These are phyloP conservation scores for Bombus difficillimus DNA, from an alignment of 1,140 invertebrate species.

Conservation along the genomic window DNA sequence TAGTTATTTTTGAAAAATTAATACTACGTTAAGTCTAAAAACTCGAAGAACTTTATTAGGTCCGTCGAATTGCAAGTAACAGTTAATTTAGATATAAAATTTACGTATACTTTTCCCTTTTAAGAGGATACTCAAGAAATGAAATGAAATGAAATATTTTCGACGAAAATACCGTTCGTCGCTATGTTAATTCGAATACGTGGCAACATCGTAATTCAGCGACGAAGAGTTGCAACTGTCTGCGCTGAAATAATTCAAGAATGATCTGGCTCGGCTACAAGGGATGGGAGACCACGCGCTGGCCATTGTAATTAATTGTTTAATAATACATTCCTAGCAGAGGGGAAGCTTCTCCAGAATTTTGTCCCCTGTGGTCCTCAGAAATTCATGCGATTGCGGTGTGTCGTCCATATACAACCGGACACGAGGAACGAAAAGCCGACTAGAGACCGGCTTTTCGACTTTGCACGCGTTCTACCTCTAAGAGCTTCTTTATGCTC, in stretches of 20 bases:
- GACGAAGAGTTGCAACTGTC: neutral
- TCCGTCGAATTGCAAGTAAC: too few relatives aligned
- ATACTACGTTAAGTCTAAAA: too few relatives aligned
- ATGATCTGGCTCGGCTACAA: neutral
- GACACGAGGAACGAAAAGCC: neutral
- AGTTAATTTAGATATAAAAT: too few relatives aligned
- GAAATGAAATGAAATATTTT: too few relatives aligned
- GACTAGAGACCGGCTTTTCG: neutral
- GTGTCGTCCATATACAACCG: slow-evolving; percentile 18
- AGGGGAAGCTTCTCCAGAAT: neutral
- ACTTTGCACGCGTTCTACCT: neutral
- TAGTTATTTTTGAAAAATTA: too few relatives aligned
- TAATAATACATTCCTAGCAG: slow-evolving; percentile 56
- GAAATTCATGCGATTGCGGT: slow-evolving; percentile 61
- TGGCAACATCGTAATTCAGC: neutral
- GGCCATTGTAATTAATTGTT: slow-evolving; percentile 69
- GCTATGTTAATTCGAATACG: too few relatives aligned
- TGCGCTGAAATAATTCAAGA: slow-evolving; percentile 19
- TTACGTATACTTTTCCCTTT: too few relatives aligned
- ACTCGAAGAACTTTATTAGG: too few relatives aligned
- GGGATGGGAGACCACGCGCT: neutral
- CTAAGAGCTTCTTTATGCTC: slow-evolving; percentile 17
- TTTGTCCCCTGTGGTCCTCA: slow-evolving; percentile 45
- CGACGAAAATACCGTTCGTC: too few relatives aligned
- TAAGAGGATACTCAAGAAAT: too few relatives aligned